Percentiles rank a stretch among this genome's conserved stretches.
Evolutionary conservation across 2,113 vertebrate species (phyloP).

Genomic region (Brachionichthys hirsutus): DNA sequence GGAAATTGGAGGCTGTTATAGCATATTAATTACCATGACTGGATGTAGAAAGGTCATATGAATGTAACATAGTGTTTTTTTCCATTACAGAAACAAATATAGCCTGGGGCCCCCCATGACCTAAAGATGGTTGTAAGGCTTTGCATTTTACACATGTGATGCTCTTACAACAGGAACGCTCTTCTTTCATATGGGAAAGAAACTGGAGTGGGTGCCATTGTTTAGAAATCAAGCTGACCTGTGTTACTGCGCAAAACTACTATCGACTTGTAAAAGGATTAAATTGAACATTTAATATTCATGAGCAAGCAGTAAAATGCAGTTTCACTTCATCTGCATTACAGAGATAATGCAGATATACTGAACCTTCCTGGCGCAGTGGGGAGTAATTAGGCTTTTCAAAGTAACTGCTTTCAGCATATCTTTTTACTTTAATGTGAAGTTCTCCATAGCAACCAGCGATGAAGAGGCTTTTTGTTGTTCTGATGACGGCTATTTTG

Average conservation of each 20-base stretch:
- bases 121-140: background rate
- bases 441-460: conserved; percentile 17
- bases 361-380: conserved; percentile 2
- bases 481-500: conserved; percentile 56
- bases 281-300: conserved; percentile 30
- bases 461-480: conserved; percentile 20
- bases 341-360: conserved; percentile 22
- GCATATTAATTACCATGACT: background rate
- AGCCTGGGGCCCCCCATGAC: background rate
- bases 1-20: background rate
- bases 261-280: conserved; percentile 11
- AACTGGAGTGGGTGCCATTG: background rate
- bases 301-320: conserved; percentile 20
- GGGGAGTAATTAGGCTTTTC: conserved; percentile 26
- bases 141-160: background rate
- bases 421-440: conserved; percentile 11
- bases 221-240: background rate
- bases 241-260: conserved; percentile 9
- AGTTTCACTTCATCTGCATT: conserved; percentile 41
- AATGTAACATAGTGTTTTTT: background rate
- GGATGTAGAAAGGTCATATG: background rate
- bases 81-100: background rate
- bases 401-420: conserved; percentile 13
- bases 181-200: background rate
- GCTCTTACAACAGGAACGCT: background rate